A percentile compares a stretch with the other conserved stretches of the same genome.
phyloP scores from a whole-genome alignment of 2,797 vertebrate genomes.

The Sarcoramphus papa region DNA sequence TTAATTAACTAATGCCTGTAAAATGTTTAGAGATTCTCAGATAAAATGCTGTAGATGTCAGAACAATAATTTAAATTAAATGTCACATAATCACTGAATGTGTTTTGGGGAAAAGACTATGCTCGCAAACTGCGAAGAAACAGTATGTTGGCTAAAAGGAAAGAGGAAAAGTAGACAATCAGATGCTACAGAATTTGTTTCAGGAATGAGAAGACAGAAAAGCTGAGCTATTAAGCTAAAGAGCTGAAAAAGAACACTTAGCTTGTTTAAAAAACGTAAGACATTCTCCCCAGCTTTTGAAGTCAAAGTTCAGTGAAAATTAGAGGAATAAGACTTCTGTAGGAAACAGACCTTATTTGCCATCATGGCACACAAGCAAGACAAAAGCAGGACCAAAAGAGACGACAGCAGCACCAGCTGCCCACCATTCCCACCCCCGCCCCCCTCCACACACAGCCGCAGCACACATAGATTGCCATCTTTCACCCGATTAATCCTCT shows the following conservation, averaged over 20 bases:
- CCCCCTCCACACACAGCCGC: neutral
- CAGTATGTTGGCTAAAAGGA: neutral
- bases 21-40: neutral
- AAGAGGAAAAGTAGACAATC: neutral
- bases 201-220: neutral
- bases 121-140: neutral
- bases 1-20: slow-evolving; percentile 15
- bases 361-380: neutral
- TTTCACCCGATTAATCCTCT: slow-evolving; percentile 74
- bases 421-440: slow-evolving; percentile 5
- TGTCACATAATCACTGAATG: neutral
- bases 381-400: slow-evolving; percentile 45
- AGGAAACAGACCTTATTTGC: neutral
- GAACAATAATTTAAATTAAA: neutral
- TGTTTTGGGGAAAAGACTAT: neutral
- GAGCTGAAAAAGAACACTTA: neutral
- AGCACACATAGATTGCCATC: slow-evolving; percentile 51
- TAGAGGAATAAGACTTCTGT: neutral
- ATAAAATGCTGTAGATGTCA: neutral
- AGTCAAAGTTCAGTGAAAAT: slow-evolving; percentile 22
- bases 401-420: slow-evolving; percentile 60
- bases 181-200: neutral
- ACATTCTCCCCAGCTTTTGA: neutral
- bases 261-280: neutral
- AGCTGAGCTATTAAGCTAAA: neutral